phyloP scores from a whole-genome alignment of 2,888 invertebrate species.

The Ypsolopha scabrella region DNA sequence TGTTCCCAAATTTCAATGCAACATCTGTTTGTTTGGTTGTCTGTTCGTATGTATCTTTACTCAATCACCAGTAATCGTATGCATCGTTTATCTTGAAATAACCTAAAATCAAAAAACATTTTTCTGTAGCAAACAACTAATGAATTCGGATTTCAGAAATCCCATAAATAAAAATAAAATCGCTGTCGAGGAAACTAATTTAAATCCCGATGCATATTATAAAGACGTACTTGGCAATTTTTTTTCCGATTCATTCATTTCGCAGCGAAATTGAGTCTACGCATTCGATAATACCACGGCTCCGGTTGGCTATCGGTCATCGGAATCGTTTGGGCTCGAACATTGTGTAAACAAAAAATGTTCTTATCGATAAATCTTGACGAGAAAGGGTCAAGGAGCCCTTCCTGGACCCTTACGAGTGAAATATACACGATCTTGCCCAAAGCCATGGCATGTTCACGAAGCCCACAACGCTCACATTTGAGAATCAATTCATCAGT shows the following conservation, averaged over 20 bases:
- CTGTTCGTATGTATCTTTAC: no score
- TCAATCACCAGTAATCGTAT: no score
- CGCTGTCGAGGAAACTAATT: no score
- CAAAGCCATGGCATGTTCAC: background rate
- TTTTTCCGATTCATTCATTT: conserved; percentile 57
- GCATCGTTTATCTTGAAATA: no score
- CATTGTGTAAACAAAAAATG: conserved; percentile 29
- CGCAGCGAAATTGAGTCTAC: conserved; percentile 51
- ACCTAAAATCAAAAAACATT: no score
- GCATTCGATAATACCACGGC: conserved; percentile 31
- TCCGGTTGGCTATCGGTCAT: conserved; percentile 14
- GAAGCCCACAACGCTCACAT: background rate
- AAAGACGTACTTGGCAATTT: conserved; percentile 20
- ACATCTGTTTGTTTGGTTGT: no score
- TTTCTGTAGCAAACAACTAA: no score
- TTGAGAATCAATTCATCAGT: background rate
- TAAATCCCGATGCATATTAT: no score
- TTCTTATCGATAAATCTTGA: conserved; percentile 6
- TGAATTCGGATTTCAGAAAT: no score
- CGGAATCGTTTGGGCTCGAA: conserved; percentile 12
- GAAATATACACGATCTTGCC: background rate
- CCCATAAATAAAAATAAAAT: no score
- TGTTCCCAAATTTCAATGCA: no score
- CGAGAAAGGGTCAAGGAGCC: background rate
- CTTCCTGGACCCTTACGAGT: no score